Evolutionary conservation across 2,888 invertebrate genomes (phyloP).

Genomic region (Oxytorus armatus): DNA sequence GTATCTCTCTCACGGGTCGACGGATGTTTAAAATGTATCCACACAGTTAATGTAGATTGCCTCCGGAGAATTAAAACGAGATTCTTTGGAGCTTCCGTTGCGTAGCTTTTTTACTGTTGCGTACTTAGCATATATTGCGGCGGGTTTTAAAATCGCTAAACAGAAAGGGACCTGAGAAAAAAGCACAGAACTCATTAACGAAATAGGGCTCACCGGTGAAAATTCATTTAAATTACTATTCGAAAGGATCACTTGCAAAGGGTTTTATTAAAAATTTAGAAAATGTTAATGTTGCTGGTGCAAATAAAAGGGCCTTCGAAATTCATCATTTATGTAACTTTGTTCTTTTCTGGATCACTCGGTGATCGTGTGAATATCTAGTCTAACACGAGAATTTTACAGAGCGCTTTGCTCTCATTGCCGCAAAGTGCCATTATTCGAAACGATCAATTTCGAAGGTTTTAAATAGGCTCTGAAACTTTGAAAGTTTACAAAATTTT

Average conservation of each 20-base stretch:
- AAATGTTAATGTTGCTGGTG: neutral
- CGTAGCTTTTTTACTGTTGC: neutral
- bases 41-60: constrained; percentile 32
- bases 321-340: neutral
- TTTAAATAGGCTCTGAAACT: too few species aligned
- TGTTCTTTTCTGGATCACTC: neutral
- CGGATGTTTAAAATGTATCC: constrained; percentile 38
- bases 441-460: constrained; percentile 13
- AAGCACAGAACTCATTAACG: neutral
- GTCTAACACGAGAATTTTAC: neutral
- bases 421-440: neutral
- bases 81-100: neutral
- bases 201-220: neutral
- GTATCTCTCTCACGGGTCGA: neutral
- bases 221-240: neutral
- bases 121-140: neutral
- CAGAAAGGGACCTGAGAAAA: neutral
- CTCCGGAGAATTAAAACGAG: constrained; percentile 16
- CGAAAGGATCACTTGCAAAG: neutral
- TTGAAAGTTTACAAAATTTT: too few species aligned
- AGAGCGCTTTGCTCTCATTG: neutral
- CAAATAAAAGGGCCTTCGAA: neutral
- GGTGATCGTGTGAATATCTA: neutral
- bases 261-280: neutral
- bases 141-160: neutral